Evolutionary conservation across 2,888 invertebrate genomes (phyloP).

Genomic region (Drosophila maculinotata): DNA sequence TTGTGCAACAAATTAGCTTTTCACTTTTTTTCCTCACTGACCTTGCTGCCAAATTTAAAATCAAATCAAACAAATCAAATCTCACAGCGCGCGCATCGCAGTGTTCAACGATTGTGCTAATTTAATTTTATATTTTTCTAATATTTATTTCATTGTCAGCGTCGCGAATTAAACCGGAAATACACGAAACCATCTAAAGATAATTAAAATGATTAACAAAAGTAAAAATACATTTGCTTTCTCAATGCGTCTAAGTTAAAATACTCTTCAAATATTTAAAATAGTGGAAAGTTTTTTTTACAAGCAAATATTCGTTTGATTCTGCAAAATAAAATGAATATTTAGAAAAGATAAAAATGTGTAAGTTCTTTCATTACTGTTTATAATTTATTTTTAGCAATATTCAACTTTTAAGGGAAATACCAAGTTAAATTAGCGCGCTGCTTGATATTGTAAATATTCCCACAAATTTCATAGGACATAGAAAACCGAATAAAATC

Average conservation of each 20-base stretch:
- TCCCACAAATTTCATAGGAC: neutral
- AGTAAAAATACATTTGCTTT: conserved; percentile 6
- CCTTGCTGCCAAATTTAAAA: conserved; percentile 67
- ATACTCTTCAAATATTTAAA: too few relatives aligned
- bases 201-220: conserved; percentile 62
- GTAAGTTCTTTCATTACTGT: too few relatives aligned
- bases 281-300: neutral
- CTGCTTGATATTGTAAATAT: conserved; percentile 15
- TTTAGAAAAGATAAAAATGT: too few relatives aligned
- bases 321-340: too few relatives aligned
- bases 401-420: neutral
- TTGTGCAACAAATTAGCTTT: conserved; percentile 46
- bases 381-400: neutral
- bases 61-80: conserved; percentile 73
- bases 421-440: too few relatives aligned
- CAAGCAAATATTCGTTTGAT: neutral
- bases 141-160: conserved; percentile 66
- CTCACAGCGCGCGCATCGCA: conserved; percentile 39
- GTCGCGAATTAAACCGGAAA: conserved; percentile 56
- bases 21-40: conserved; percentile 38
- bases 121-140: conserved; percentile 27
- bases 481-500: conserved; percentile 2
- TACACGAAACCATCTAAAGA: conserved; percentile 50
- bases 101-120: too few relatives aligned
- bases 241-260: neutral